Evolutionary conservation across 2,113 vertebrate species (phyloP).

Genomic region (Gallinago undulata): DNA sequence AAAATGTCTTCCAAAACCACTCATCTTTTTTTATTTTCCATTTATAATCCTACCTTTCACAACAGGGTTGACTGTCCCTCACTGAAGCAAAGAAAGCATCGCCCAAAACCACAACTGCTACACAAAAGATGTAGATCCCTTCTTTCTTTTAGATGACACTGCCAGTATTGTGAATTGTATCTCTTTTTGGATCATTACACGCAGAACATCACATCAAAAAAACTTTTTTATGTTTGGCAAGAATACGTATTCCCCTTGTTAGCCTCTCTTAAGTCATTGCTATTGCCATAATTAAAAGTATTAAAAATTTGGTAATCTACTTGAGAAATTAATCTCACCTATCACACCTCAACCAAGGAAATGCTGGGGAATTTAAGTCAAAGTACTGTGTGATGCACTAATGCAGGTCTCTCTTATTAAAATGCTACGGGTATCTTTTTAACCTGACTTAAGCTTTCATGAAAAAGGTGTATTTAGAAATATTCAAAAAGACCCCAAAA

Average conservation of each 20-base stretch:
- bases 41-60: not conserved
- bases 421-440: not conserved
- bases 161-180: not conserved
- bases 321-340: not conserved
- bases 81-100: not conserved
- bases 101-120: not conserved
- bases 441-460: not conserved
- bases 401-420: not conserved
- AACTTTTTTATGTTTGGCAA: not conserved
- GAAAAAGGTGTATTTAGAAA: not conserved
- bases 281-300: too few relatives aligned
- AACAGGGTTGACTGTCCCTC: rapidly evolving
- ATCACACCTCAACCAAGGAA: not conserved
- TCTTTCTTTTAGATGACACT: not conserved
- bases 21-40: not conserved
- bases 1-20: not conserved
- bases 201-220: not conserved
- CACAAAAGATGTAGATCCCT: not conserved
- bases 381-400: not conserved
- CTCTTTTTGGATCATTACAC: not conserved
- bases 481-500: not conserved
- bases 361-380: not conserved
- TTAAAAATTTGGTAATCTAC: not conserved
- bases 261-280: not conserved
- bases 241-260: not conserved